Evolutionary conservation across 92 coral and sea anemone species (phyloP), one percentile per base, ranked within the genome.

Genomic region (Palythoa grandiflora): DNA sequence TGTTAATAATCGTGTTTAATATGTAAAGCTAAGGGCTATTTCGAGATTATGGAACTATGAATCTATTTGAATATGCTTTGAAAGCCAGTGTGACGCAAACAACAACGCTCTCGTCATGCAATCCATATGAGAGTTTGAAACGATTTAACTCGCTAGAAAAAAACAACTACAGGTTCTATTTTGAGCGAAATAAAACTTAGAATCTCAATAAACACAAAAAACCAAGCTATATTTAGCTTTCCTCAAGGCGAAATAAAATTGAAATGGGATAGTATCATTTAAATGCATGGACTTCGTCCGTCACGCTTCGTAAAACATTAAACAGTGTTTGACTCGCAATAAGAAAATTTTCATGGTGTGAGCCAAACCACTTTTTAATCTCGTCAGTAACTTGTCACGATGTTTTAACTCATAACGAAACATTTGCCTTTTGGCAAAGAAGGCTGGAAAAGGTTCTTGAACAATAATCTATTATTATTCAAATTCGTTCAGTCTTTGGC

Each of bases 301-400:
- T 81, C 86, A 81, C 86, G 86, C 86, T 81, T 81, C 75, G 75
- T 68, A 81, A 81, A 81, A 15, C 75, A 66, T 54, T 35, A 5
- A 36, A 47, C 35, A 8, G 28, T 4, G 60, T 21, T 17, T 63
- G 20, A n/a, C 70, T 9, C 70, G 19, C 3, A 17, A 17, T 4
- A 63, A 63, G 8, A n/a, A 60, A 60, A 14, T 3, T 59, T 59
- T 59, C 1, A 3, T 17, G 20, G 20, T 20, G 20, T 3, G 28
- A 63, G 19, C n/a, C 20, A 53, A 50, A 53, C 47, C 17, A 17
- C 21, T 81, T 15, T 76, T 11, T 52, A 9, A 14, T 52, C 38
- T 52, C 35, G 60, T 68, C 10, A 21, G 60, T 40, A 20, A 39
- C 20, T 2, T 81, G 75, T 81, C 75, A 68, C 63, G 63, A 47